Conservation (phyloP, 2,797 vertebrate species). For the Dryobates pubescens region DNA sequence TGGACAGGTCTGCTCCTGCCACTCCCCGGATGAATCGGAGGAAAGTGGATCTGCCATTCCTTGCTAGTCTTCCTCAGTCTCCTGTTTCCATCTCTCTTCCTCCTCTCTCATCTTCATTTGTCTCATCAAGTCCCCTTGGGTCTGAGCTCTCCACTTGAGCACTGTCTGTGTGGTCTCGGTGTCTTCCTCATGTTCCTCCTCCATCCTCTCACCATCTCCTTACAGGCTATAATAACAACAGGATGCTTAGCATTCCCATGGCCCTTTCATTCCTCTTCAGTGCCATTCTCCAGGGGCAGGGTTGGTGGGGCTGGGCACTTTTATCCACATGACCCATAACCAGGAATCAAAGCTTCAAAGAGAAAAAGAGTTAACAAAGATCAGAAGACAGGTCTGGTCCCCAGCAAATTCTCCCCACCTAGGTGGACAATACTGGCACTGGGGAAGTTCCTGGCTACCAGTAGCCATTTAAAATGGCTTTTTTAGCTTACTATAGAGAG, state of each 20-base stretch:
- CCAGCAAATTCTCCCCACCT: background rate
- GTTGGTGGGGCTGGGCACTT: background rate
- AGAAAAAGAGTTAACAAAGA: background rate
- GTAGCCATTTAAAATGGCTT: background rate
- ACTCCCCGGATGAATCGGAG: background rate
- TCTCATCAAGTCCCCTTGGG: background rate
- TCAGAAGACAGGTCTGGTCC: background rate
- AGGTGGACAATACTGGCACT: background rate
- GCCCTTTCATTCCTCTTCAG: background rate
- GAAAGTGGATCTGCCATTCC: background rate
- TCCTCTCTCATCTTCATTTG: background rate
- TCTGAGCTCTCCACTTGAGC: background rate
- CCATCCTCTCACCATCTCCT: background rate
- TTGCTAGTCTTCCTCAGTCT: background rate
- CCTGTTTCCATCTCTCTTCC: background rate
- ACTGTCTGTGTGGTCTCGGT: background rate
- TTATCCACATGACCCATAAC: background rate
- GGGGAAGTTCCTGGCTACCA: background rate
- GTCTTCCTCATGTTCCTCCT: background rate
- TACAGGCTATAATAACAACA: conserved; percentile 13
- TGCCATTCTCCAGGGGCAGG: background rate
- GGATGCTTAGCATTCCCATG: background rate
- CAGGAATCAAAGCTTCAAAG: background rate
- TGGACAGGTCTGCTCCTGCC: background rate
- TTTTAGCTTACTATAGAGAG: background rate